These are phyloP conservation scores for Opisthocomus hoazin DNA, from an alignment of 2,113 vertebrate genomes.

Conservation along the genomic window DNA sequence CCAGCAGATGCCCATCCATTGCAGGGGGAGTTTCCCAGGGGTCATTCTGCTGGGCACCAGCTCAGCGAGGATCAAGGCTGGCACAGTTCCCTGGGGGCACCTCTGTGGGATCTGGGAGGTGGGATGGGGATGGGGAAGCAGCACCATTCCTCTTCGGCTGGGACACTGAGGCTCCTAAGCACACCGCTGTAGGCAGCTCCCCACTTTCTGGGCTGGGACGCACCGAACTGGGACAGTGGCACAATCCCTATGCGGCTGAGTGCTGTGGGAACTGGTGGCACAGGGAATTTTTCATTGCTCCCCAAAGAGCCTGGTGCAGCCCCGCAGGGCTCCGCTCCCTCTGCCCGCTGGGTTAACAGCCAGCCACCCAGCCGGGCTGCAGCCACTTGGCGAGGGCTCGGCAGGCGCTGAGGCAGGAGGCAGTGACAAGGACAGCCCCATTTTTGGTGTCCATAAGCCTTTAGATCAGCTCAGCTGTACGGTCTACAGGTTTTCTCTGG, in stretches of 20 bases:
- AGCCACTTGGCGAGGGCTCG: background rate
- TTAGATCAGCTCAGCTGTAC: background rate
- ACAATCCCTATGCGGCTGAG: fast-evolving
- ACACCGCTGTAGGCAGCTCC: background rate
- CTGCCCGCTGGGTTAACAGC: background rate
- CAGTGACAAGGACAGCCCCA: background rate
- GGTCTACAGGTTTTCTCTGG: background rate
- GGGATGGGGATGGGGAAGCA: background rate
- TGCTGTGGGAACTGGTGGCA: background rate
- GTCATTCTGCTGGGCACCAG: background rate
- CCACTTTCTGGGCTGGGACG: background rate
- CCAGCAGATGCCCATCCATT: background rate
- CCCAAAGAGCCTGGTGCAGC: background rate
- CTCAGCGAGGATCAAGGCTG: background rate
- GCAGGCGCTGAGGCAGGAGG: background rate
- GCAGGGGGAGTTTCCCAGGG: background rate
- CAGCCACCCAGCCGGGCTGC: background rate
- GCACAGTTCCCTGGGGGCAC: background rate
- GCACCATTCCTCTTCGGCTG: background rate
- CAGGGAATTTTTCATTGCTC: background rate
- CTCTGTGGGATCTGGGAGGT: background rate
- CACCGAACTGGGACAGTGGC: background rate
- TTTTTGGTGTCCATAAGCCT: background rate
- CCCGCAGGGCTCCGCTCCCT: background rate
- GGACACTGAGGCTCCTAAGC: background rate